Percentiles rank a stretch among this genome's conserved stretches.
Conservation (phyloP, 2,888 invertebrate species). For the Drosophila prostipennis region DNA sequence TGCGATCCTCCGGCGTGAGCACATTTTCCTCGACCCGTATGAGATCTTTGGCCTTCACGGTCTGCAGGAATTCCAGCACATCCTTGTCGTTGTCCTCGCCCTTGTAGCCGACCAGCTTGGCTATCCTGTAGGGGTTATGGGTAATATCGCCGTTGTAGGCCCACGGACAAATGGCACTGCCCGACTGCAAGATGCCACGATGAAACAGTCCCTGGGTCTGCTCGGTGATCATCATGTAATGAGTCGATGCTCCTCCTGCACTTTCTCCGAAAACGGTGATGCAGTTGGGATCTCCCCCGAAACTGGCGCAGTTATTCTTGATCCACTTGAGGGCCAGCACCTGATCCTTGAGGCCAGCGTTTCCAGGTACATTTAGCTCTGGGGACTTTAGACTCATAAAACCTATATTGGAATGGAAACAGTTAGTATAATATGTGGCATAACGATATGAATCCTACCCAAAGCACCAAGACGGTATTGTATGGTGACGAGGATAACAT, state of each 20-base stretch:
- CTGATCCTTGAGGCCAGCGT: conserved; percentile 86
- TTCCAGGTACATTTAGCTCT: conserved; percentile 85
- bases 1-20: conserved; percentile 73
- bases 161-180: conserved; percentile 76
- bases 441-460: conserved; percentile 60
- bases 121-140: conserved; percentile 73
- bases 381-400: conserved; percentile 85
- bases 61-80: conserved; percentile 81
- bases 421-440: neutral
- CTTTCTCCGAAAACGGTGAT: conserved; percentile 86
- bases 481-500: conserved; percentile 84
- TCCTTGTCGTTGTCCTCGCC: conserved; percentile 83
- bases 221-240: conserved; percentile 85
- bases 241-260: conserved; percentile 85
- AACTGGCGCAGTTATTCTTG: conserved; percentile 84
- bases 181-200: conserved; percentile 82
- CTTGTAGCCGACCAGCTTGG: conserved; percentile 80
- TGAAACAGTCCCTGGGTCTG: conserved; percentile 84
- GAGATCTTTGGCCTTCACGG: conserved; percentile 76
- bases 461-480: conserved; percentile 85
- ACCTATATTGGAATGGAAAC: conserved; percentile 74
- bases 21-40: conserved; percentile 74
- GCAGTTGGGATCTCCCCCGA: conserved; percentile 85
- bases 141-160: conserved; percentile 67
- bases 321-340: conserved; percentile 85